phyloP scores from a whole-genome alignment of 2,888 invertebrate species.

The Limnephilus auricula region DNA sequence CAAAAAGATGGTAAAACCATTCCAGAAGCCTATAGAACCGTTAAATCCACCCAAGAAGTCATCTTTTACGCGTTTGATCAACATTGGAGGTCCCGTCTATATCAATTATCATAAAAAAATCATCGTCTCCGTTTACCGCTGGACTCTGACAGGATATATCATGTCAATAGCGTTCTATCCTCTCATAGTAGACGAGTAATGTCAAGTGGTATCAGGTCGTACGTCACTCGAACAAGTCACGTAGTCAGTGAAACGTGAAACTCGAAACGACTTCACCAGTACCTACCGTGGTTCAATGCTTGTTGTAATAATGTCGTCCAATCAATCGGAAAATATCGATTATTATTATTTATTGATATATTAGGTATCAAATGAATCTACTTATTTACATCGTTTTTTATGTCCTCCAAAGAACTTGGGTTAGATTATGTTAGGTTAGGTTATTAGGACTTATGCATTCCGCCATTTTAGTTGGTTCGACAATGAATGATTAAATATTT shows the following conservation, averaged over 20 bases:
- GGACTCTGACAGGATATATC: neutral
- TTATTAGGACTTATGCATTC: too few species aligned
- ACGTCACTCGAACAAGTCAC: neutral
- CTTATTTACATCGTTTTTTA: too few species aligned
- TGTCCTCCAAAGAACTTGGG: too few species aligned
- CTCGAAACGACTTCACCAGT: slow-evolving; percentile 19
- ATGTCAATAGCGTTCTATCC: neutral
- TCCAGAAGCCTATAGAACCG: neutral
- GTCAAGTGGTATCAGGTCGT: slow-evolving; percentile 1
- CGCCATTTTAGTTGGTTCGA: too few species aligned
- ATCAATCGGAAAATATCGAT: neutral
- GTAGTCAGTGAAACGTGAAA: neutral
- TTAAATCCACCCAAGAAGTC: neutral
- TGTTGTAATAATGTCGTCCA: slow-evolving; percentile 22
- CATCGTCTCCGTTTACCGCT: neutral
- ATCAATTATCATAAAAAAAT: neutral
- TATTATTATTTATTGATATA: neutral
- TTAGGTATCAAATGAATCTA: neutral
- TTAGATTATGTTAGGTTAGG: too few species aligned
- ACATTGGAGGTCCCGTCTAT: neutral
- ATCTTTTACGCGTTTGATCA: neutral
- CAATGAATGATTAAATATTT: too few species aligned
- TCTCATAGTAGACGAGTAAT: neutral
- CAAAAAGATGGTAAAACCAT: too few species aligned
- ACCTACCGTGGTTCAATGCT: neutral